These are phyloP conservation scores for Herpetotheres cachinnans DNA, from an alignment of 2,113 vertebrate species.

Conservation along the genomic window DNA sequence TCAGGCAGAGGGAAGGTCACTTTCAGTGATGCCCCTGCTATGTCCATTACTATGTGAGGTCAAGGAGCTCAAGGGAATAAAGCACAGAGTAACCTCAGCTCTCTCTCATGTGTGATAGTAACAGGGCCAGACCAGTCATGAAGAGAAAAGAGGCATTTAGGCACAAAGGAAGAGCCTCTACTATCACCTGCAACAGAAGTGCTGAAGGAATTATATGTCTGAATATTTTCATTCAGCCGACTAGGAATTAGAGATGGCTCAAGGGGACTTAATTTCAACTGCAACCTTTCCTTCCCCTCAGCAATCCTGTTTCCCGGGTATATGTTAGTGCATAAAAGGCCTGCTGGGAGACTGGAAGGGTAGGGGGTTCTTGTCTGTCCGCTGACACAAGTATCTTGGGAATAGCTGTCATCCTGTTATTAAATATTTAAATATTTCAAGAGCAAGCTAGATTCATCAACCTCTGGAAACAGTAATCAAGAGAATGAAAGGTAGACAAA, in stretches of 20 bases:
- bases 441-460: slow-evolving; percentile 66
- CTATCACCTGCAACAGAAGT: slow-evolving; percentile 56
- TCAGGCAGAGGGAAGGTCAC: not conserved
- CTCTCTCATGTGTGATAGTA: not conserved
- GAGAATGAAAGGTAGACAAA: slow-evolving; percentile 64
- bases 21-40: not conserved
- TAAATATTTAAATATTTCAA: slow-evolving; percentile 74
- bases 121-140: not conserved
- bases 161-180: slow-evolving; percentile 45
- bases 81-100: not conserved
- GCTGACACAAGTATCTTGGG: slow-evolving; percentile 58
- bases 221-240: slow-evolving; percentile 53
- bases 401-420: slow-evolving; percentile 68
- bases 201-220: slow-evolving; percentile 48
- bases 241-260: slow-evolving; percentile 61
- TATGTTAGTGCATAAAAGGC: slow-evolving; percentile 64
- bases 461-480: slow-evolving; percentile 67
- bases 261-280: slow-evolving; percentile 64
- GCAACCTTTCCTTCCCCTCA: slow-evolving; percentile 65
- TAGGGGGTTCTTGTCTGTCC: slow-evolving; percentile 65
- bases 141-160: slow-evolving; percentile 7
- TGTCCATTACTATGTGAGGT: not conserved
- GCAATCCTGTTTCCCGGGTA: slow-evolving; percentile 40
- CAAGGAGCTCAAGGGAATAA: not conserved
- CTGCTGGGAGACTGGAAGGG: slow-evolving; percentile 64